A percentile compares a stretch with the other conserved stretches of the same genome.
Evolutionary conservation across 2,113 vertebrate species (phyloP).

Genomic region (Pachycephala philippinensis): DNA sequence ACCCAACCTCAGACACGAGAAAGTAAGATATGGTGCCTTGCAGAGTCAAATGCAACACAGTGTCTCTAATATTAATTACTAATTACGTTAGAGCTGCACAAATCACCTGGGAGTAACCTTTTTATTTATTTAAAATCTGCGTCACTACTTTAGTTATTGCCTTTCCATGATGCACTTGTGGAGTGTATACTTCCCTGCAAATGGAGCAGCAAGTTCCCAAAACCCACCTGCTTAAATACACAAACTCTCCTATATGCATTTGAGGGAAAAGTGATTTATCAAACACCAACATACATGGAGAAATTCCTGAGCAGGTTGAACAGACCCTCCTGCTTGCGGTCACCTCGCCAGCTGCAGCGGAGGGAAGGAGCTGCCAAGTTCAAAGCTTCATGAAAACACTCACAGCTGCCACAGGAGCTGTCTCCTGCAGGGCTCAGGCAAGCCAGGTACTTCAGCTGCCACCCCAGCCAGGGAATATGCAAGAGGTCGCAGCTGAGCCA

Average conservation of each 20-base stretch:
- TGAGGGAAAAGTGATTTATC: not conserved
- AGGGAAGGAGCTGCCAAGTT: not conserved
- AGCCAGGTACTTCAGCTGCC: not conserved
- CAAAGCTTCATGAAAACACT: not conserved
- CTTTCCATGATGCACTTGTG: constrained; percentile 29
- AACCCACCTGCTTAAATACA: not conserved
- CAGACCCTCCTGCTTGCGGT: not conserved
- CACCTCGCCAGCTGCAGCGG: not conserved
- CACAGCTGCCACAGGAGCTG: not conserved
- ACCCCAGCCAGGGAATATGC: not conserved
- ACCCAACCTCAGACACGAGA: not conserved
- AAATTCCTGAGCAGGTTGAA: not conserved
- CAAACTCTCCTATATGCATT: not conserved
- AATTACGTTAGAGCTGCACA: not conserved
- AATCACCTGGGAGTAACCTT: not conserved
- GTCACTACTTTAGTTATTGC: constrained; percentile 10
- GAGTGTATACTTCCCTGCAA: not conserved
- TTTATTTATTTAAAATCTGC: constrained; percentile 22
- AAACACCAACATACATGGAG: not conserved
- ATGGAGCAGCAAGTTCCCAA: not conserved
- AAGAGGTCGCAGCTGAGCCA: not conserved
- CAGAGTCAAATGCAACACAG: not conserved
- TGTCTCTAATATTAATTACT: not conserved
- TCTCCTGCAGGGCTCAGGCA: not conserved
- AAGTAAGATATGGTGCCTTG: not conserved